Base-by-base conservation (phyloP, 2,888 invertebrate genomes). In the Tiliacea aurago region DNA sequence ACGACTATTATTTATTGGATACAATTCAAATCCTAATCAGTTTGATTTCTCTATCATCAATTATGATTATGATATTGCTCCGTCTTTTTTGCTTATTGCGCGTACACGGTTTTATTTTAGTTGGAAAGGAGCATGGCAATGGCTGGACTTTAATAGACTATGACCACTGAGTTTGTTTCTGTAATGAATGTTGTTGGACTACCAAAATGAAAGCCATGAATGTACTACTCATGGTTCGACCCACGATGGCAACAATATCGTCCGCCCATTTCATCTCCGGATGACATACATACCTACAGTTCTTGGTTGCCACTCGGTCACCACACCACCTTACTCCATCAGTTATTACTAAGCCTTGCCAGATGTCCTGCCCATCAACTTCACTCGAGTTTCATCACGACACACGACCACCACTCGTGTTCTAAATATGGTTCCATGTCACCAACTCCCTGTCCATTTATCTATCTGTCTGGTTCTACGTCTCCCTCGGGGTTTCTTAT, bases 1-100 rank as follows among this genome's bases (percentile, higher is more conserved):
- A 56, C 2, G 7, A 9, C 15, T 77, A 23, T 77, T 56, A 65
- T 47, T 73, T 73, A 47, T 56, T 18, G 0, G 7, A 6, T 64
- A 53, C n/a, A 37, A 62, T 76, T 68, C n/a, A n/a, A n/a, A n/a
- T n/a, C n/a, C n/a, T n/a, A n/a, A n/a, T 37, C 13, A 45, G 23
- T 55, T 53, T 53, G 5, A 23, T 66, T 0, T 20, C 13, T 23
- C 13, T 23, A 5, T 41, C 13, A 65, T 18, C 15, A 23, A 23
- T 51, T 53, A 53, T 23, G 51, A 23, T 51, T 53, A 53, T 23
- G 51, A 23, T 41, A 65, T 41, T 53, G 51, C 2, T 37, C 41
- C 23, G 23, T 49, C 63, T 49, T 33, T n/a, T 15, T 64, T 4
- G 4, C 20, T 4, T 4, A 9, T 63, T 33, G 15, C 23, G 15